A percentile compares a stretch with the other conserved stretches of the same genome.
Evolutionary conservation across 1,140 invertebrate genomes (phyloP).

Genomic region (Trichonephila clavata): DNA sequence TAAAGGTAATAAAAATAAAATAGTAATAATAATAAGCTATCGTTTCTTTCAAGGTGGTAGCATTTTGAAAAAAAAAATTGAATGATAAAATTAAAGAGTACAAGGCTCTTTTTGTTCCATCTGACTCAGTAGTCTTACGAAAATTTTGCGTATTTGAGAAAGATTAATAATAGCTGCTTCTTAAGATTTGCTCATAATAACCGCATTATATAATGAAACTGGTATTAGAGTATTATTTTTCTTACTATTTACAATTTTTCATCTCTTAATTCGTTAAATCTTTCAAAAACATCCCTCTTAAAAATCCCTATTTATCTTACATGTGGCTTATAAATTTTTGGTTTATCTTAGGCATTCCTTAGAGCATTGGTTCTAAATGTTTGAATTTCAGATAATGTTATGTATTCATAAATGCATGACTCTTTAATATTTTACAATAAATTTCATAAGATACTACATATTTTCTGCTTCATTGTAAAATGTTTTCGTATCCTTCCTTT

Average conservation of each 20-base stretch:
- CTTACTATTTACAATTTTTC: neutral
- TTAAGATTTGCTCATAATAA: neutral
- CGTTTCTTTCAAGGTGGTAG: neutral
- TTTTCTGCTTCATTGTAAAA: neutral
- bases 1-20: neutral
- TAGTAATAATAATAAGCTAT: neutral
- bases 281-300: neutral
- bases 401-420: constrained; percentile 43
- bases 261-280: neutral
- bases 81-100: neutral
- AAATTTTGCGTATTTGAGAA: neutral
- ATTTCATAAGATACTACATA: neutral
- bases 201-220: neutral
- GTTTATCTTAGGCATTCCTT: neutral
- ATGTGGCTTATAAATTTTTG: constrained; percentile 16
- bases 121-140: neutral
- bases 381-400: constrained; percentile 1
- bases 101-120: neutral
- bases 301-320: constrained; percentile 4
- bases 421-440: neutral
- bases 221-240: neutral
- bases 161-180: neutral
- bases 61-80: neutral
- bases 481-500: neutral
- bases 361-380: neutral